Conservation (phyloP, 2,113 vertebrate species). For the Gallinago undulata region DNA sequence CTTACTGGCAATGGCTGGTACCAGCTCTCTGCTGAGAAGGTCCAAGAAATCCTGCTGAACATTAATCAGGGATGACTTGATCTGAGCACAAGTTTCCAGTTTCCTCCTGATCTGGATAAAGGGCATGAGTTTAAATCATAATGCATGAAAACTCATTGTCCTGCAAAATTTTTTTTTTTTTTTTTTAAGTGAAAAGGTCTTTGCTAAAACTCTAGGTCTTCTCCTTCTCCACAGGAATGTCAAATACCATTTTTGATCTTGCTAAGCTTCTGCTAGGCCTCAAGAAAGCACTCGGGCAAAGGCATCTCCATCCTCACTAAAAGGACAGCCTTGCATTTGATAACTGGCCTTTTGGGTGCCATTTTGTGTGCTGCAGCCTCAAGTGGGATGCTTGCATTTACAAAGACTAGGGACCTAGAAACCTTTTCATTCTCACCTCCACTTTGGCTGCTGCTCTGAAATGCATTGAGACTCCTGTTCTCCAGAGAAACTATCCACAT, state of each 20-base stretch:
- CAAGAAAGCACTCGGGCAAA: background rate
- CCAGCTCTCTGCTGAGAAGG: background rate
- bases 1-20: background rate
- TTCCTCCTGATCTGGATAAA: background rate
- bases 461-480: background rate
- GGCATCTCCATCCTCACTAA: background rate
- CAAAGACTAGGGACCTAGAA: background rate
- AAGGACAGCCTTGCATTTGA: background rate
- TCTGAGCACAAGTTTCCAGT: background rate
- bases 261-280: background rate
- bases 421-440: background rate
- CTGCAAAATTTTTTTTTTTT: accelerated
- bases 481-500: background rate
- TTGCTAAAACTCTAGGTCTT: background rate
- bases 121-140: background rate
- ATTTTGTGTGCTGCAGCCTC: background rate
- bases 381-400: background rate
- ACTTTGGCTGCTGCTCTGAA: background rate
- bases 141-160: background rate
- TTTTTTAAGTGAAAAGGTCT: background rate
- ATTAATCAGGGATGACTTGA: background rate
- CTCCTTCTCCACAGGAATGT: background rate
- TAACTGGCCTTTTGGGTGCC: background rate
- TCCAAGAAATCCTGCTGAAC: background rate
- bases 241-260: background rate